A percentile compares a stretch with the other conserved stretches of the same genome.
Conservation (phyloP, 1,140 invertebrate species). For the Pogonomyrmex californicus region DNA sequence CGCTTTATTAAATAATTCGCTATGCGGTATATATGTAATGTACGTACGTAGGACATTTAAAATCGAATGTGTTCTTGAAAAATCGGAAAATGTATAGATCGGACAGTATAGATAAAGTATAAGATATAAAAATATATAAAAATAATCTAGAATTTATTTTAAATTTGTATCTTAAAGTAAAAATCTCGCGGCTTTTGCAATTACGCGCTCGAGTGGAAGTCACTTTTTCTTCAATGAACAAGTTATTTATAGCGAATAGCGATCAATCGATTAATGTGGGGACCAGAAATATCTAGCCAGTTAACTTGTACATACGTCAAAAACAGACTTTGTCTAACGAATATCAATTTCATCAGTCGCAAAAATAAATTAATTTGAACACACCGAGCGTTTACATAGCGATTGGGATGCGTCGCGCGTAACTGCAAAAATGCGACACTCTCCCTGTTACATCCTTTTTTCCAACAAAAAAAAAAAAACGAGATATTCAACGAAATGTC, state of each 20-base stretch:
- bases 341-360: constrained; percentile 3
- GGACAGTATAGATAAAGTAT: too few species aligned
- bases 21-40: neutral
- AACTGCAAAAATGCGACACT: neutral
- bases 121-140: constrained; percentile 3
- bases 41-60: neutral
- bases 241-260: constrained; percentile 30
- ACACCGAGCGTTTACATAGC: neutral
- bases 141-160: constrained; percentile 28
- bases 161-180: constrained; percentile 11
- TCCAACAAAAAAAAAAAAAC: neutral
- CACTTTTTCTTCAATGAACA: constrained; percentile 38
- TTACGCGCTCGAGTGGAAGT: constrained; percentile 3
- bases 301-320: neutral
- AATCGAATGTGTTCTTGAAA: neutral
- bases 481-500: constrained; percentile 20
- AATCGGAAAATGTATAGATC: neutral
- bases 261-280: constrained; percentile 30
- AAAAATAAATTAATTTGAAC: neutral
- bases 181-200: neutral
- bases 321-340: neutral
- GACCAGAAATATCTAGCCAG: constrained; percentile 10
- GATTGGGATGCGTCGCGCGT: constrained; percentile 4
- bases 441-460: neutral
- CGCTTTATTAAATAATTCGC: neutral